Evolutionary conservation across 2,797 vertebrate species (phyloP).

Genomic region (Gouania willdenowi): DNA sequence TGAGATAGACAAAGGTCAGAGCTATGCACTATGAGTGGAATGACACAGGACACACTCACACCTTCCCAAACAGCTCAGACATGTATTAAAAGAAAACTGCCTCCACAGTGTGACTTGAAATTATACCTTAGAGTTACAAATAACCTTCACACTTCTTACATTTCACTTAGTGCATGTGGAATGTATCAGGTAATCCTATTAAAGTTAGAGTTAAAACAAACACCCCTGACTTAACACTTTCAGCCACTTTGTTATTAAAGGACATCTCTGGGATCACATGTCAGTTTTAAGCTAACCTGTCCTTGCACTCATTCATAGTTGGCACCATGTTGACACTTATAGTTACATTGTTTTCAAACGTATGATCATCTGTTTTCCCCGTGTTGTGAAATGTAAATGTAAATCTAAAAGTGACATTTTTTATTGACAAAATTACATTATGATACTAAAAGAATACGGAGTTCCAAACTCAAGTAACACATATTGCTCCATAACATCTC

Average conservation of each 20-base stretch:
- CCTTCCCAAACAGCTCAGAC: constrained; percentile 8
- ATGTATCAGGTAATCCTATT: constrained; percentile 34
- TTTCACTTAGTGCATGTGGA: constrained; percentile 6
- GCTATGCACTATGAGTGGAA: constrained; percentile 7
- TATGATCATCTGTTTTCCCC: not conserved
- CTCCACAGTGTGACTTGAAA: not conserved
- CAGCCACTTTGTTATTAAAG: constrained; percentile 16
- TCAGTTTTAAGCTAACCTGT: constrained; percentile 34
- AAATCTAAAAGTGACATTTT: no score
- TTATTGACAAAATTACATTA: no score
- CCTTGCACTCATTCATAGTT: constrained; percentile 35
- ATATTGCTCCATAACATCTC: no score
- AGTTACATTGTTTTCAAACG: not conserved
- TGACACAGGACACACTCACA: constrained; percentile 1
- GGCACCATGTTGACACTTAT: not conserved
- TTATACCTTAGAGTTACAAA: constrained; percentile 1
- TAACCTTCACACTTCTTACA: not conserved
- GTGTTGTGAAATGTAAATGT: not conserved
- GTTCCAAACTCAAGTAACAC: no score
- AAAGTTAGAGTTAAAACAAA: constrained; percentile 37
- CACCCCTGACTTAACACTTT: constrained; percentile 36
- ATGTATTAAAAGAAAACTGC: not conserved
- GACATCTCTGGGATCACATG: constrained; percentile 27
- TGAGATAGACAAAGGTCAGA: constrained; percentile 20
- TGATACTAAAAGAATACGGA: no score